A percentile compares a stretch with the other conserved stretches of the same genome.
These are phyloP conservation scores for Pyrocoelia pectoralis DNA, from an alignment of 2,888 invertebrate species.

Conservation along the genomic window DNA sequence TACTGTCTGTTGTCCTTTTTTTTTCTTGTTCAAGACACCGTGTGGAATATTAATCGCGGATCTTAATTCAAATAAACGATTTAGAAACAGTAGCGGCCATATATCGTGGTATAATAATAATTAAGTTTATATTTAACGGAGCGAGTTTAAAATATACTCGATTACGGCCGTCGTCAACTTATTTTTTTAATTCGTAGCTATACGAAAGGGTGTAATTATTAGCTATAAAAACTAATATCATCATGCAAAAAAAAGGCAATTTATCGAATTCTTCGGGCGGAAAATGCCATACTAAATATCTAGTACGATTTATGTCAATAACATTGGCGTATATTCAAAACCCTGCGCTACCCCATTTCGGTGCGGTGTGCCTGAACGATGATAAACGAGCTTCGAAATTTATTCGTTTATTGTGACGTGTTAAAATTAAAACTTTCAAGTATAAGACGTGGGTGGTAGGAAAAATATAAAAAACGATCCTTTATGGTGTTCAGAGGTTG, in stretches of 20 bases:
- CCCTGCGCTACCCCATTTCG: not conserved
- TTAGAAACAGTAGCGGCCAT: not conserved
- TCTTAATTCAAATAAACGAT: not conserved
- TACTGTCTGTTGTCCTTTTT: not conserved
- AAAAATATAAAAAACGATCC: not conserved
- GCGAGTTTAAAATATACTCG: not conserved
- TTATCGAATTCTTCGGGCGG: not conserved
- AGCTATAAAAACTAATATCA: constrained; percentile 2
- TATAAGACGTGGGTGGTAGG: not conserved
- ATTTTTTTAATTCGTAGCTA: not conserved
- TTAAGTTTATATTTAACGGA: not conserved
- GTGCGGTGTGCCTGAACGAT: too few species aligned
- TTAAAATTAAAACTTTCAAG: not conserved
- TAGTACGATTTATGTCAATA: not conserved
- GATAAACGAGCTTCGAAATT: too few species aligned
- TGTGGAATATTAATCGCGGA: not conserved
- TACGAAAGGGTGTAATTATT: not conserved
- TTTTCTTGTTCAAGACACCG: not conserved
- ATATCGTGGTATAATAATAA: not conserved
- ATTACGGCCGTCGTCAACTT: not conserved
- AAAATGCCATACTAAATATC: too few species aligned
- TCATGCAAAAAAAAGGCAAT: constrained; percentile 5
- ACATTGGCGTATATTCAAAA: not conserved
- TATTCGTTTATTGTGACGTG: not conserved
- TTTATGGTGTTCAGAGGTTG: not conserved